Conservation (phyloP, 92 coral and sea anemone genomes). For the Blastomussa wellsi region DNA sequence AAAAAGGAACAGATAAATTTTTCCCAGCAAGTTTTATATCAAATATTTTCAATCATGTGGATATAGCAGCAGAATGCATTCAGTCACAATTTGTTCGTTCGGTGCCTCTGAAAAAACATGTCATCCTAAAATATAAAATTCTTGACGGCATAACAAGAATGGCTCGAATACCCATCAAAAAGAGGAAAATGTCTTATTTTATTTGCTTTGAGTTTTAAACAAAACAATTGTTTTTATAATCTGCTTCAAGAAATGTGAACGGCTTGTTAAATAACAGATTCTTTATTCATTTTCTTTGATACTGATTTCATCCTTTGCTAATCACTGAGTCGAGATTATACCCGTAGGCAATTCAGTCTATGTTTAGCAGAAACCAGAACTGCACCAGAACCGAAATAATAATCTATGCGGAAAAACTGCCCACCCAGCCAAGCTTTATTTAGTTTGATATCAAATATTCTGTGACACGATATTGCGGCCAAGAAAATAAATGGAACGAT, state of each 20-base stretch:
- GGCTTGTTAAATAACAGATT: not conserved
- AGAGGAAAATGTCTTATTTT: not conserved
- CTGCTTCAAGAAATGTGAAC: not conserved
- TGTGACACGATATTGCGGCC: not conserved
- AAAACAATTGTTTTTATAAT: not conserved
- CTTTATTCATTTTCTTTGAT: not conserved
- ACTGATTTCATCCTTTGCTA: not conserved
- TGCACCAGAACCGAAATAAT: not conserved
- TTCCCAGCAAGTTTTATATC: too few species aligned
- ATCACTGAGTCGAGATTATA: not conserved
- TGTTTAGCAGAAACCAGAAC: not conserved
- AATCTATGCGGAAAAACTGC: not conserved
- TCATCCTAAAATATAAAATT: too few species aligned
- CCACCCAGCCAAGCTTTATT: not conserved
- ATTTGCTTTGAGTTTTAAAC: not conserved
- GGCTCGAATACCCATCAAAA: not conserved
- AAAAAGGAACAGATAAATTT: too few species aligned
- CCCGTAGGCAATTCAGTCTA: not conserved
- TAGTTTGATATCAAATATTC: slow-evolving; percentile 4
- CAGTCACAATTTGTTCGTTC: too few species aligned
- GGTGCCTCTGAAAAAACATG: too few species aligned
- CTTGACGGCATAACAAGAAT: not conserved
- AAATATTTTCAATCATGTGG: too few species aligned
- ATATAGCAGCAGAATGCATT: too few species aligned
- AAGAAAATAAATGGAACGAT: not conserved